Conservation (phyloP, 1,140 invertebrate species). For the Zaprionus taronus region DNA sequence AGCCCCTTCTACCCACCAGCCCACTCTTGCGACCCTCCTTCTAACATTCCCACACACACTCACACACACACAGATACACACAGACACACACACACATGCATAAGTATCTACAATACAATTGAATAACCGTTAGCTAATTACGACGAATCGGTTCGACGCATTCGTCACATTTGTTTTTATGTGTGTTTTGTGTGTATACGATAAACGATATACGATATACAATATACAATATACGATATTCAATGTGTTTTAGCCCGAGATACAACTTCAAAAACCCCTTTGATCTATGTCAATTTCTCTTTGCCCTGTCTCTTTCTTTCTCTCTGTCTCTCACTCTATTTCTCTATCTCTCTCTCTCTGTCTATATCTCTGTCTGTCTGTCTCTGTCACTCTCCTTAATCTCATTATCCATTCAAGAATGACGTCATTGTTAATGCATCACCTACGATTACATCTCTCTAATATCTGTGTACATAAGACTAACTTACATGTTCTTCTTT, state of each 20-base stretch:
- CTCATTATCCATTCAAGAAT: conserved; percentile 27
- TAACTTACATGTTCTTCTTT: conserved; percentile 4
- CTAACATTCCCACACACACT: background rate
- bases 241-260: conserved; percentile 23
- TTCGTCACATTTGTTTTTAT: conserved; percentile 27
- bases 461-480: conserved; percentile 37
- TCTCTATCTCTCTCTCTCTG: conserved; percentile 3
- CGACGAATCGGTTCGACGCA: background rate
- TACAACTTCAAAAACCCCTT: conserved; percentile 13
- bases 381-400: conserved; percentile 3
- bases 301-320: conserved; percentile 16
- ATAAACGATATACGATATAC: background rate
- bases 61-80: background rate
- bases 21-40: background rate
- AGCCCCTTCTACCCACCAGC: background rate
- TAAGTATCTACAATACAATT: conserved; percentile 1
- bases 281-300: conserved; percentile 18
- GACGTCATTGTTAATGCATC: conserved; percentile 42
- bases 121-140: conserved; percentile 10
- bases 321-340: background rate
- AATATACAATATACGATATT: conserved; percentile 24
- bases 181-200: conserved; percentile 26
- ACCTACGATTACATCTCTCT: conserved; percentile 19
- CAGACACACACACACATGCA: background rate
- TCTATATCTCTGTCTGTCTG: conserved; percentile 16